Conservation (phyloP, 2,113 vertebrate genomes). For the Proterorhinus semilunaris region DNA sequence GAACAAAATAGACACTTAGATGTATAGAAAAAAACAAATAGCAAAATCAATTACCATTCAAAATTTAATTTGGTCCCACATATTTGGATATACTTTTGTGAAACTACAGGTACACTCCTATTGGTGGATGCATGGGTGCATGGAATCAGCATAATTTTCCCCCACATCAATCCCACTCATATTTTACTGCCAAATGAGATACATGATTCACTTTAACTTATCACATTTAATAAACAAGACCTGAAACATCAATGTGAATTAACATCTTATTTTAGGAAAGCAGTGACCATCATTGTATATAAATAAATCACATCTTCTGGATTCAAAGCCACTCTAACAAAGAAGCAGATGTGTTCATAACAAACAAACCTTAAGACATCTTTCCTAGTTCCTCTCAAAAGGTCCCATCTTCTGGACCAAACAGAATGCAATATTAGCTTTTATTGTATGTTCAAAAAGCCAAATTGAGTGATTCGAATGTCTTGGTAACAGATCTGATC, state of each 20-base stretch:
- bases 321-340: constrained; percentile 30
- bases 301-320: constrained; percentile 31
- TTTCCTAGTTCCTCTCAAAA: background rate
- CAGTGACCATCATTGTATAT: constrained; percentile 11
- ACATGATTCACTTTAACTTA: constrained; percentile 28
- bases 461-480: background rate
- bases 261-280: constrained; percentile 20
- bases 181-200: constrained; percentile 17
- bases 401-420: background rate
- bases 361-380: constrained; percentile 44
- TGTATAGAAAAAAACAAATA: background rate
- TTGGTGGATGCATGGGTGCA: background rate
- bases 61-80: background rate
- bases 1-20: constrained; percentile 12
- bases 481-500: constrained; percentile 10
- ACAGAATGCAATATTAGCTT: constrained; percentile 7
- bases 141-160: background rate
- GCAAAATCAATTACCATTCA: background rate
- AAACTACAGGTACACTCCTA: constrained; percentile 4
- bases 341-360: constrained; percentile 17
- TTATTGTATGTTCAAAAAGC: constrained; percentile 18
- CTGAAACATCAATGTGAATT: constrained; percentile 17
- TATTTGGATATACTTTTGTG: background rate
- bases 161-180: background rate
- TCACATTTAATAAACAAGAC: constrained; percentile 25